A percentile compares a stretch with the other conserved stretches of the same genome.
phyloP scores from a whole-genome alignment of 2,888 invertebrate genomes.

The Dryobota labecula region DNA sequence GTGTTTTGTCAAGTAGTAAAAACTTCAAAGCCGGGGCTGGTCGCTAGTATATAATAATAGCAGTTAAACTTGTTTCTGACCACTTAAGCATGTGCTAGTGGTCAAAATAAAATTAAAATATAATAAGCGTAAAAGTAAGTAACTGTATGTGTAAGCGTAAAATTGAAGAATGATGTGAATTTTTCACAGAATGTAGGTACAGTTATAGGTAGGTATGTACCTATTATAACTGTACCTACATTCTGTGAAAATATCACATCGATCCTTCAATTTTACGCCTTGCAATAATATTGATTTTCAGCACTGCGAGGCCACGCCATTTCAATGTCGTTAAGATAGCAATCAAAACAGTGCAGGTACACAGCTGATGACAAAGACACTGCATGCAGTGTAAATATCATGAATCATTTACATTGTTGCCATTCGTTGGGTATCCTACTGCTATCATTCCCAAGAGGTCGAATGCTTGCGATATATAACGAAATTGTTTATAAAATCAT shows the following conservation, averaged over 20 bases:
- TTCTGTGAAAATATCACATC: neutral
- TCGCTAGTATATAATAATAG: no score
- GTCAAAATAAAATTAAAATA: no score
- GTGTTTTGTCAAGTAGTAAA: neutral
- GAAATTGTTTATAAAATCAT: conserved; percentile 25
- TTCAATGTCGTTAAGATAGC: conserved; percentile 38
- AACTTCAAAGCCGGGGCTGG: no score
- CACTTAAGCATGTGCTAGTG: no score
- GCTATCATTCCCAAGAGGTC: conserved; percentile 45
- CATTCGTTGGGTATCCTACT: conserved; percentile 23
- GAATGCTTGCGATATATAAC: conserved; percentile 32
- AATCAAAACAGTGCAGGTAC: conserved; percentile 41
- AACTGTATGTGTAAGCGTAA: no score
- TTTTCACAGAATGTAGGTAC: no score
- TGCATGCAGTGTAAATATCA: conserved; percentile 25
- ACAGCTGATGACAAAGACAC: conserved; percentile 45
- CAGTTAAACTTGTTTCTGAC: neutral
- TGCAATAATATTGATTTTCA: conserved; percentile 55
- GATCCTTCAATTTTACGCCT: conserved; percentile 24
- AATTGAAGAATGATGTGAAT: no score
- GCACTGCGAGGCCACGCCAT: conserved; percentile 29
- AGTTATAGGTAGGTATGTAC: no score
- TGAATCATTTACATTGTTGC: conserved; percentile 46
- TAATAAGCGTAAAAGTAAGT: no score
- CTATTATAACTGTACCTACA: conserved; percentile 3